Base-by-base conservation (phyloP, 2,113 vertebrate species). In the Emydura subglobosa region DNA sequence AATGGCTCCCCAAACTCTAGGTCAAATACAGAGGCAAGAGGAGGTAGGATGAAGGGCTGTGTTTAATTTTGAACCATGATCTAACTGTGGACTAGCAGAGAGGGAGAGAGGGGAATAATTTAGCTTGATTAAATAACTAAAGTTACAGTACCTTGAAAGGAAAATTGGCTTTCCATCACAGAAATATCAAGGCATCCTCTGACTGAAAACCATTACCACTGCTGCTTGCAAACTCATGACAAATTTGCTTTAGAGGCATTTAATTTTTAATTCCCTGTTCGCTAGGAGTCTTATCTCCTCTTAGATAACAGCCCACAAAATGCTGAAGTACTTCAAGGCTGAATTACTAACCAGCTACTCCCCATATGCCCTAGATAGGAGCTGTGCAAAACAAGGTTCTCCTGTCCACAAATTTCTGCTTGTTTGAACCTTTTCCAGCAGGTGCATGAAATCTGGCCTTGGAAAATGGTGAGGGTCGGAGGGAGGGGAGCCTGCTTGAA, bases 1-100 rank as follows among this genome's bases (percentile, higher is more conserved):
- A 98, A 97, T 96, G 95, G 89, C 97, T 96, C 96, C 96, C 86
- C 96, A 96, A 96, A 97, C 96, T 90, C 95, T 97, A 93, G 94
- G 96, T 97, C 94, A 96, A 97, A 94, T 91, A 97, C 90, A 97
- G 92, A 96, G 51, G 92, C 85, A 95, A 96, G 93, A 96, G 81
- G 85, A 90, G 84, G 83, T 83, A 61, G 93, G 95, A 91, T 90
- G 89, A 94, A 96, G 91, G 80, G 17, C 80, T 90, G 53, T 93
- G 72, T 88, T 96, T 96, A 95, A 97, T 93, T 79, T 78, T 89
- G 82, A 92, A 89, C 88, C 59, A 50, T 94, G 87, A 96, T 90
- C 89, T 89, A 89, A 88, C 88, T 79, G 54, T 72, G 83, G 91
- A 78, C 51, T 47, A 54, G 79, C 78, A 84, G 54, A 59, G 79